phyloP scores from a whole-genome alignment of 2,888 invertebrate species.

The Coleophora flavipennella region DNA sequence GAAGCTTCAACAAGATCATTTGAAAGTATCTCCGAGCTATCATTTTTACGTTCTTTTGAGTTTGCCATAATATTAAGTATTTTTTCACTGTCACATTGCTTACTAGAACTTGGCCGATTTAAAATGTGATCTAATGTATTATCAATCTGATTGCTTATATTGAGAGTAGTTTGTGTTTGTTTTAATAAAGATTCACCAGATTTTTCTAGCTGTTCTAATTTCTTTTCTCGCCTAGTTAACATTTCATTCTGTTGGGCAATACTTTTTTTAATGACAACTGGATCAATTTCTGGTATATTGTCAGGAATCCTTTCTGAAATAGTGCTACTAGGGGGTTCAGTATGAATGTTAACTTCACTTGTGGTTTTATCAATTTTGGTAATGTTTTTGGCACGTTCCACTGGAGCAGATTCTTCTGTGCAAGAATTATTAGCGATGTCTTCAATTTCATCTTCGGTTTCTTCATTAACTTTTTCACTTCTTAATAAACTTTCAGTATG shows the following conservation, averaged over 20 bases:
- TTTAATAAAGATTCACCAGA: slow-evolving; percentile 12
- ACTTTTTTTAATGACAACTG: slow-evolving; percentile 33
- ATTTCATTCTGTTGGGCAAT: slow-evolving; percentile 28
- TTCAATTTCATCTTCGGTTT: slow-evolving; percentile 54
- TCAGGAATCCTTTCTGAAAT: background rate
- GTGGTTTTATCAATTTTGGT: too few species aligned
- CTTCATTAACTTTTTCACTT: slow-evolving; percentile 36
- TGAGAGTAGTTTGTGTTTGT: slow-evolving; percentile 14
- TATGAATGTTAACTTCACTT: too few species aligned
- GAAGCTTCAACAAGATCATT: background rate
- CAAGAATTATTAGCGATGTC: slow-evolving; percentile 43
- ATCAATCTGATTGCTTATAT: slow-evolving; percentile 14
- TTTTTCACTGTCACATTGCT: background rate
- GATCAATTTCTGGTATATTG: slow-evolving; percentile 18
- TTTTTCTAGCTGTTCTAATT: slow-evolving; percentile 15
- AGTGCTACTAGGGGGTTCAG: background rate
- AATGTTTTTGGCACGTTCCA: too few species aligned
- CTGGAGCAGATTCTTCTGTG: slow-evolving; percentile 23
- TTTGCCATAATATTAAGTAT: slow-evolving; percentile 5
- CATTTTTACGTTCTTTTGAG: background rate
- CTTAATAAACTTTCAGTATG: slow-evolving; percentile 36
- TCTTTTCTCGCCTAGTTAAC: slow-evolving; percentile 15
- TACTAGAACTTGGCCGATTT: slow-evolving; percentile 25
- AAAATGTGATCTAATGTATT: slow-evolving; percentile 16
- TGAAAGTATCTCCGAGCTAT: background rate